Conservation (phyloP, 30 jellyfish, hydroid and myxozoan genomes). For the Sanderia malayensis region DNA sequence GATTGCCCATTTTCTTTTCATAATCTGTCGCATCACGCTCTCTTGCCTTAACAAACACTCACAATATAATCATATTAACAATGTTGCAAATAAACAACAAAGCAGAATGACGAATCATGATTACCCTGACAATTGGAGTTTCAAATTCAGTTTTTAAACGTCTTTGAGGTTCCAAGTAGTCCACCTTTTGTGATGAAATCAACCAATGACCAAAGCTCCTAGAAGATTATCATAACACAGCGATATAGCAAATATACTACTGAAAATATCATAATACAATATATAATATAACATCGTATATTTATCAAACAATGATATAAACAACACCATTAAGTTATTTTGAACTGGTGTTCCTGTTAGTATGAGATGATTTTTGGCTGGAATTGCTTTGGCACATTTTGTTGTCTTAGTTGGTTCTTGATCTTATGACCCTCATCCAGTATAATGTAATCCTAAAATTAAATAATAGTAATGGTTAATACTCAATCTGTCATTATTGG, state of each 20-base stretch:
- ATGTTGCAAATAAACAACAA: neutral
- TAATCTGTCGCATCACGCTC: conserved; percentile 83
- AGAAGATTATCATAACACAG: too few relatives aligned
- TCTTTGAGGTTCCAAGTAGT: conserved; percentile 81
- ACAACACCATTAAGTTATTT: conserved; percentile 77
- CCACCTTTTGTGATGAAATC: conserved; percentile 89
- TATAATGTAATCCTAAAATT: conserved; percentile 71
- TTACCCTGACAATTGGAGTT: conserved; percentile 90
- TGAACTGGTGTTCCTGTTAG: conserved; percentile 97
- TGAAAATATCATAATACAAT: too few relatives aligned
- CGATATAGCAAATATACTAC: too few relatives aligned
- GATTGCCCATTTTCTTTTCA: conserved; percentile 76
- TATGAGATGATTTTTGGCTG: conserved; percentile 66
- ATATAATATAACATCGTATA: too few relatives aligned
- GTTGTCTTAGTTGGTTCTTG: conserved; percentile 87
- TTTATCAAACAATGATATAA: too few relatives aligned
- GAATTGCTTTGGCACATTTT: conserved; percentile 66
- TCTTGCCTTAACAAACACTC: conserved; percentile 60
- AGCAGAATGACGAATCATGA: too few relatives aligned
- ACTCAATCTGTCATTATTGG: too few relatives aligned
- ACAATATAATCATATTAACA: neutral
- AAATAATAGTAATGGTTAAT: too few relatives aligned
- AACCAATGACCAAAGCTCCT: conserved; percentile 95
- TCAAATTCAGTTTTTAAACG: conserved; percentile 75
- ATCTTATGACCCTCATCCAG: conserved; percentile 97